Conservation (phyloP, 2,113 vertebrate species). For the Hippopotamus amphibius region DNA sequence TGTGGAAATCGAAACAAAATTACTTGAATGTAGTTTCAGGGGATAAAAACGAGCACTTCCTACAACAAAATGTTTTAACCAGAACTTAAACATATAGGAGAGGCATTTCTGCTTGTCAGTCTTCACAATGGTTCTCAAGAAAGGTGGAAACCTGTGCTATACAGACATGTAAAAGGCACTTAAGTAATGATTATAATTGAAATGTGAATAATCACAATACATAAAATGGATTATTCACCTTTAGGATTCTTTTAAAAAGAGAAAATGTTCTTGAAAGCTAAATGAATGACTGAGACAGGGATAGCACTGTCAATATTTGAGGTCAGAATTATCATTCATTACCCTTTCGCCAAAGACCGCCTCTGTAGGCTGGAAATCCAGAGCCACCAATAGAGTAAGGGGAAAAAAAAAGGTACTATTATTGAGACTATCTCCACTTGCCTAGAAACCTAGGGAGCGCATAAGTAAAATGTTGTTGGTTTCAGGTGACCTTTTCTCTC, state of each 20-base stretch:
- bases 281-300: neutral
- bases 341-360: conserved; percentile 10
- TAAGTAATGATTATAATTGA: conserved; percentile 11
- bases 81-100: conserved; percentile 14
- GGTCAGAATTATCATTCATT: conserved; percentile 57
- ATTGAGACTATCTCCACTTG: conserved; percentile 54
- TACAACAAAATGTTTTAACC: conserved; percentile 45
- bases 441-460: conserved; percentile 18
- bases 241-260: conserved; percentile 19
- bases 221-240: conserved; percentile 25
- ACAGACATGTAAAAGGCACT: neutral
- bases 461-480: conserved; percentile 70
- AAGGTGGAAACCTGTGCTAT: neutral
- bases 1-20: conserved; percentile 52
- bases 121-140: neutral
- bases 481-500: conserved; percentile 73
- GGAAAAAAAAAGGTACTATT: neutral
- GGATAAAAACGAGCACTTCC: conserved; percentile 34
- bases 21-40: conserved; percentile 5
- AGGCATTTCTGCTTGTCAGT: neutral
- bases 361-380: conserved; percentile 42
- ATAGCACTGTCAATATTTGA: conserved; percentile 37
- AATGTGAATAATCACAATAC: neutral
- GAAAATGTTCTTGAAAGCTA: conserved; percentile 49
- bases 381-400: neutral